Conservation (phyloP, 2,888 invertebrate species). For the Tetramorium bicarinatum region DNA sequence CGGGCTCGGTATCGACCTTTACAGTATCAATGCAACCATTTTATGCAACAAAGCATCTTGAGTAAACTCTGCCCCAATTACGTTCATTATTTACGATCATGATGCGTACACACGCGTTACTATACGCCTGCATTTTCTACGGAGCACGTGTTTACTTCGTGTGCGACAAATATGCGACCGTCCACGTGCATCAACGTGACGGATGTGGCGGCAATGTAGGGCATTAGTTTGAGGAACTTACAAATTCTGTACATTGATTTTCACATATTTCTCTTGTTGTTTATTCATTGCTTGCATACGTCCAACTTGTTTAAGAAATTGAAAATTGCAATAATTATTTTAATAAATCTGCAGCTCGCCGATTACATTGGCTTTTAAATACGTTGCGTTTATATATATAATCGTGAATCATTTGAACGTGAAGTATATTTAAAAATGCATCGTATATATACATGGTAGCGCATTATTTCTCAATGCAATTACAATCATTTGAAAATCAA, state of each 20-base stretch:
- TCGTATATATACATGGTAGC: background rate
- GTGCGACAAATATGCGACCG: slow-evolving; percentile 16
- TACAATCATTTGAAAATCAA: background rate
- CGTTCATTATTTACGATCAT: slow-evolving; percentile 45
- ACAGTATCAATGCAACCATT: slow-evolving; percentile 18
- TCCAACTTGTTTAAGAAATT: background rate
- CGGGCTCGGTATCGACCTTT: background rate
- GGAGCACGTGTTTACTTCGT: slow-evolving; percentile 32
- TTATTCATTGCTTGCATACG: background rate
- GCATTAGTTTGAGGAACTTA: background rate
- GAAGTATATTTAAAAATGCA: background rate
- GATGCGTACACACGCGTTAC: slow-evolving; percentile 5
- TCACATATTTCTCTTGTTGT: background rate
- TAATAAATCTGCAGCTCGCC: background rate
- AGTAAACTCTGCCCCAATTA: background rate
- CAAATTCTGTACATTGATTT: background rate
- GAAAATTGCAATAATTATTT: background rate
- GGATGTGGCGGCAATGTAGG: background rate
- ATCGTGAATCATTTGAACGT: background rate
- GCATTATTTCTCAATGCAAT: background rate
- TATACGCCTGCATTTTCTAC: slow-evolving; percentile 28
- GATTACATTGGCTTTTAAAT: background rate
- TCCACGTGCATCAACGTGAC: slow-evolving; percentile 30
- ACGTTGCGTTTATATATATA: too few species aligned
- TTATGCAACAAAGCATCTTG: slow-evolving; percentile 20